Evolutionary conservation across 2,113 vertebrate species (phyloP).

Genomic region (Mesocricetus auratus): DNA sequence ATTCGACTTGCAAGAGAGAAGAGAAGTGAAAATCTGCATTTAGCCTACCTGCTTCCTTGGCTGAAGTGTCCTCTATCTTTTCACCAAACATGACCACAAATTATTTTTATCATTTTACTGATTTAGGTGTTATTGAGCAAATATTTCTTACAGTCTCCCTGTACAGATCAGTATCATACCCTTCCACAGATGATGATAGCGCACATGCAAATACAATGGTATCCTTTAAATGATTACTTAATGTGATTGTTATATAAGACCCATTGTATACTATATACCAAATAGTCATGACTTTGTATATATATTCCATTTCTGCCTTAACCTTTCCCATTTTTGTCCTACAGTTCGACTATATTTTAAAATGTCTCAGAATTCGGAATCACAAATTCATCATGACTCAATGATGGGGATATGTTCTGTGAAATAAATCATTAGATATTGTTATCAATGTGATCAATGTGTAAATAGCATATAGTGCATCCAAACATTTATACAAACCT

Average conservation of each 20-base stretch:
- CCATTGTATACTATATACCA: not conserved
- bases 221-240: slow-evolving; percentile 12
- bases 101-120: slow-evolving; percentile 6
- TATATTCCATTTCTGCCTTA: not conserved
- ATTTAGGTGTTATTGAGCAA: slow-evolving; percentile 36
- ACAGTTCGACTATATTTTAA: slow-evolving; percentile 44
- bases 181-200: not conserved
- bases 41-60: not conserved
- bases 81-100: not conserved
- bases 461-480: not conserved
- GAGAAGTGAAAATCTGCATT: not conserved
- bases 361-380: slow-evolving; percentile 34
- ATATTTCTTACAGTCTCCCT: not conserved
- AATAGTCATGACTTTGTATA: slow-evolving; percentile 19
- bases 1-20: not conserved
- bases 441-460: not conserved
- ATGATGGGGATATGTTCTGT: not conserved
- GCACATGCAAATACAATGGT: not conserved
- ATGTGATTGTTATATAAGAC: slow-evolving; percentile 20
- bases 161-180: not conserved
- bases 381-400: not conserved
- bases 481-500: not conserved
- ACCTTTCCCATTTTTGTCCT: not conserved
- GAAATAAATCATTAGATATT: not conserved
- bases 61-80: not conserved